A percentile compares a stretch with the other conserved stretches of the same genome.
Evolutionary conservation across 2,113 vertebrate species (phyloP).

Genomic region (Brienomyrus brachyistius): DNA sequence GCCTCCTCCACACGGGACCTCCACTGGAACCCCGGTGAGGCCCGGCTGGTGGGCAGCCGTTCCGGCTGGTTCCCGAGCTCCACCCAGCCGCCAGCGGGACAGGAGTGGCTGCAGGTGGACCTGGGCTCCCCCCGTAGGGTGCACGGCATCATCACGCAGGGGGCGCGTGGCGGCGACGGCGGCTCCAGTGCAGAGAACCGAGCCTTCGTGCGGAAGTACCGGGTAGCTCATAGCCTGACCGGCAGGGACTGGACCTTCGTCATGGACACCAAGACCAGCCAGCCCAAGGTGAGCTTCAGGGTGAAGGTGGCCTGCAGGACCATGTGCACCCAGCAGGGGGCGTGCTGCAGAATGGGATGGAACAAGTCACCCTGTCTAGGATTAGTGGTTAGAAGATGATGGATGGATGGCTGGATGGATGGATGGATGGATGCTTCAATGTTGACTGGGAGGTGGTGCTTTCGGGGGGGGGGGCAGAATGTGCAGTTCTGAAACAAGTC

Average conservation of each 20-base stretch:
- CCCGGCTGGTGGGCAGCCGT: constrained; percentile 85
- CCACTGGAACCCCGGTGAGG: constrained; percentile 76
- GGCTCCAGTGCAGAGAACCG: constrained; percentile 73
- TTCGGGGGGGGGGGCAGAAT: not conserved
- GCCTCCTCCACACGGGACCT: constrained; percentile 83
- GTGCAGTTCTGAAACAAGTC: not conserved
- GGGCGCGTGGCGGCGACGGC: constrained; percentile 79
- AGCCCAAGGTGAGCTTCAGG: constrained; percentile 73
- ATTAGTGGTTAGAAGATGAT: not conserved
- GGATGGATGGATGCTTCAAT: not conserved
- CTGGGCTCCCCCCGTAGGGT: constrained; percentile 73
- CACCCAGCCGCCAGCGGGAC: constrained; percentile 75
- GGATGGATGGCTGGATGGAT: not conserved
- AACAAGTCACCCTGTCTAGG: not conserved
- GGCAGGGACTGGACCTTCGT: constrained; percentile 85
- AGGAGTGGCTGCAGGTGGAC: constrained; percentile 96
- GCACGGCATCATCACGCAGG: constrained; percentile 86
- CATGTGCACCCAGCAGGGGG: not conserved
- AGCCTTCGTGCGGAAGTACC: constrained; percentile 91
- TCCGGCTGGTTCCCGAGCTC: constrained; percentile 86
- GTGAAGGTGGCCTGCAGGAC: not conserved
- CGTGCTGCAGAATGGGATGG: not conserved
- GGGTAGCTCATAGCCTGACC: constrained; percentile 80
- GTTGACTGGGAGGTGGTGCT: not conserved
- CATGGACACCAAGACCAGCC: constrained; percentile 77